Percentiles rank a stretch among this genome's conserved stretches.
phyloP scores from a whole-genome alignment of 2,113 vertebrate species.

The Rhombomys opimus region DNA sequence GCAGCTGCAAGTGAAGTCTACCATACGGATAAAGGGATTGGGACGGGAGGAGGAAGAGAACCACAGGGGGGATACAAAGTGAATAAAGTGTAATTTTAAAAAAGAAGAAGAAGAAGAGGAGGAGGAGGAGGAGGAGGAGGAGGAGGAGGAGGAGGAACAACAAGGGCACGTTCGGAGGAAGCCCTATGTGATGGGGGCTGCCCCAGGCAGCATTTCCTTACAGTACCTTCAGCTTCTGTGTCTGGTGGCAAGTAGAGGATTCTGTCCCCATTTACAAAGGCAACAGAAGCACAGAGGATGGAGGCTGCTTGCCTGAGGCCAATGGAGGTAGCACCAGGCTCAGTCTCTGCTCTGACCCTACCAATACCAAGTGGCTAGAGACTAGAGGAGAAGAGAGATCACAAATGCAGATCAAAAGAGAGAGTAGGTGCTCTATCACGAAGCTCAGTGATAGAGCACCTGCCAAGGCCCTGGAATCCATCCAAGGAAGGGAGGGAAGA shows the following conservation, averaged over 20 bases:
- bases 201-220: not conserved
- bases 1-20: not conserved
- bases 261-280: not conserved
- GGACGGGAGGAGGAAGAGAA: too few relatives aligned
- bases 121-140: too few relatives aligned
- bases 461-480: not conserved
- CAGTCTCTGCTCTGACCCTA: not conserved
- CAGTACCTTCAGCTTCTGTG: not conserved
- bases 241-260: not conserved
- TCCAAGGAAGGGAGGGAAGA: too few relatives aligned
- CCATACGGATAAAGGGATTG: too few relatives aligned
- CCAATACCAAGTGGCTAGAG: not conserved
- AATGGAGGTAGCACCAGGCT: too few relatives aligned
- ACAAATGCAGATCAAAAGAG: not conserved
- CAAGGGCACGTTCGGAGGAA: not conserved
- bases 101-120: too few relatives aligned
- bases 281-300: not conserved
- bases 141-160: too few relatives aligned
- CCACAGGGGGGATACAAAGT: too few relatives aligned
- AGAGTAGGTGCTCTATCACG: not conserved
- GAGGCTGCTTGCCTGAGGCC: not conserved
- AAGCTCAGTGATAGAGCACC: not conserved
- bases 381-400: not conserved
- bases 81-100: too few relatives aligned
- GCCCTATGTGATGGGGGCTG: not conserved